phyloP scores from a whole-genome alignment of 2,888 invertebrate species.

The Amorpha juglandis region DNA sequence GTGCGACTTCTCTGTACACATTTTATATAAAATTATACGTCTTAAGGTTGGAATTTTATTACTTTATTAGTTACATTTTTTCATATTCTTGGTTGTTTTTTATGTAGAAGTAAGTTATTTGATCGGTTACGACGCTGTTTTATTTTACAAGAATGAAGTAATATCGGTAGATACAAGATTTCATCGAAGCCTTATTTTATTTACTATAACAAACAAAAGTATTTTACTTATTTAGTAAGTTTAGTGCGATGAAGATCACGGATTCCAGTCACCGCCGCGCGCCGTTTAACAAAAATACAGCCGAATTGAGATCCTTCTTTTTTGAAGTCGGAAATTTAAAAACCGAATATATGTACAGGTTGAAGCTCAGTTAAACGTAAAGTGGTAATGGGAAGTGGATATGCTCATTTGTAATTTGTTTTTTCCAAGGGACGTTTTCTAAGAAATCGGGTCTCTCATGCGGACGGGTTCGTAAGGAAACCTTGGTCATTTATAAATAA shows the following conservation, averaged over 20 bases:
- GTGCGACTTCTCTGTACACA: neutral
- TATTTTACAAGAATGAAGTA: neutral
- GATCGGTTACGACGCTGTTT: neutral
- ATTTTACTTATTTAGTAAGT: too few relatives aligned
- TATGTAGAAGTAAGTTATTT: neutral
- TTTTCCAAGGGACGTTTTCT: neutral
- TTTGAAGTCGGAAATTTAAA: neutral
- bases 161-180: neutral
- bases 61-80: neutral
- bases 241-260: too few relatives aligned
- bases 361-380: too few relatives aligned
- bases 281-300: too few relatives aligned
- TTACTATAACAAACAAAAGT: neutral
- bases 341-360: neutral
- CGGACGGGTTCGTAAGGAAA: neutral
- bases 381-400: too few relatives aligned
- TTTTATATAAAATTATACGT: neutral
- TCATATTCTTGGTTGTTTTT: neutral
- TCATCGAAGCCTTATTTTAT: neutral
- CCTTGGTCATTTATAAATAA: conserved; percentile 2
- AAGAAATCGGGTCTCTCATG: neutral
- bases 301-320: too few relatives aligned
- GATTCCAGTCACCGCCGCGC: too few relatives aligned
- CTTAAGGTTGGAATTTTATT: neutral
- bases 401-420: too few relatives aligned